Conservation (phyloP, 1,140 invertebrate genomes). For the Hycleus cichorii region DNA sequence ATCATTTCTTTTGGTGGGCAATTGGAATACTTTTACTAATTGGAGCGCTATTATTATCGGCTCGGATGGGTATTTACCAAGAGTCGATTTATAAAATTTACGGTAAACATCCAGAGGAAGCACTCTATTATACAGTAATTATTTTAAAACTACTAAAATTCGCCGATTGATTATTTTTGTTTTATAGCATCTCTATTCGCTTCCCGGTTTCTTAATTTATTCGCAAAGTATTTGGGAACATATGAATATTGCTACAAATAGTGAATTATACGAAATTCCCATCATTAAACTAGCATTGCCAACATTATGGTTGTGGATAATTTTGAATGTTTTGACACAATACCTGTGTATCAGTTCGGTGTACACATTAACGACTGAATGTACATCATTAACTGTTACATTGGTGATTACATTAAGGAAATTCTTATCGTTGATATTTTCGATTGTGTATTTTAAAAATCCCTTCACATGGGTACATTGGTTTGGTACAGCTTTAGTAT, state of each 20-base stretch:
- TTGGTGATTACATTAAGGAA: slow-evolving; percentile 93
- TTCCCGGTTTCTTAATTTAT: slow-evolving; percentile 78
- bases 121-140: slow-evolving; percentile 81
- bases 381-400: slow-evolving; percentile 89
- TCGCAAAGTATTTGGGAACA: slow-evolving; percentile 69
- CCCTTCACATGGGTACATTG: slow-evolving; percentile 89
- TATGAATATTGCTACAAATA: slow-evolving; percentile 51
- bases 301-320: slow-evolving; percentile 68
- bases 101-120: slow-evolving; percentile 93
- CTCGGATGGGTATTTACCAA: slow-evolving; percentile 95
- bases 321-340: slow-evolving; percentile 86
- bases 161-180: slow-evolving; percentile 5
- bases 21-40: slow-evolving; percentile 80
- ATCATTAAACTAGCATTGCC: slow-evolving; percentile 54
- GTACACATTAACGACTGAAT: slow-evolving; percentile 88
- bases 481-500: slow-evolving; percentile 86
- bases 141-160: slow-evolving; percentile 4
- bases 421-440: slow-evolving; percentile 90
- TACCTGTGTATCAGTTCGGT: slow-evolving; percentile 94
- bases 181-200: slow-evolving; percentile 71
- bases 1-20: slow-evolving; percentile 75
- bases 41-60: slow-evolving; percentile 85
- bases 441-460: slow-evolving; percentile 93
- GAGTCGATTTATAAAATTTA: slow-evolving; percentile 78
- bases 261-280: slow-evolving; percentile 45